Evolutionary conservation across 2,888 invertebrate species (phyloP).

Genomic region (Epiperipatus broadwayi): DNA sequence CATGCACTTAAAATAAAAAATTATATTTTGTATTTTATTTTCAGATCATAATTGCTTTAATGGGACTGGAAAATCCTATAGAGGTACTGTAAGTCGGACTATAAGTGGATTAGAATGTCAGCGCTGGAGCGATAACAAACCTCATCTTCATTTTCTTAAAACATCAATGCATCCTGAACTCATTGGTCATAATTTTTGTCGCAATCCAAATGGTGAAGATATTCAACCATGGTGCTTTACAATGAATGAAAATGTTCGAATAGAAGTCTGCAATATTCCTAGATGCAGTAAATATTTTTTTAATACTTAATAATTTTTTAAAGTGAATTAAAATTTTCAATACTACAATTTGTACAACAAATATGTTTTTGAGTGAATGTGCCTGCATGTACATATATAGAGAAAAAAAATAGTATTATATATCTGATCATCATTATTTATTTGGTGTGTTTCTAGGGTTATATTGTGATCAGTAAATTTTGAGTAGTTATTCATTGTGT

Average conservation of each 20-base stretch:
- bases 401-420: not conserved
- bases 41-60: slow-evolving; percentile 65
- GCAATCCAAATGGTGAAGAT: slow-evolving; percentile 68
- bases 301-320: slow-evolving; percentile 1
- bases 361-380: too few relatives aligned
- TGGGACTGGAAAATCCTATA: slow-evolving; percentile 47
- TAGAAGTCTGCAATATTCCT: slow-evolving; percentile 65
- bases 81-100: slow-evolving; percentile 43
- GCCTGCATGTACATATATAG: too few relatives aligned
- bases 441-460: too few relatives aligned
- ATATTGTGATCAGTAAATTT: too few relatives aligned
- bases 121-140: slow-evolving; percentile 45
- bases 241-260: slow-evolving; percentile 42
- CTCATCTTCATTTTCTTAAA: slow-evolving; percentile 48
- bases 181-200: slow-evolving; percentile 66
- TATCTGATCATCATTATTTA: not conserved
- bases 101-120: slow-evolving; percentile 45
- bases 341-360: too few relatives aligned
- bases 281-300: slow-evolving; percentile 47
- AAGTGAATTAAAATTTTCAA: too few relatives aligned
- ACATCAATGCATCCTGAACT: slow-evolving; percentile 63
- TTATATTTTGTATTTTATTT: slow-evolving; percentile 15
- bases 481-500: too few relatives aligned
- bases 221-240: slow-evolving; percentile 69
- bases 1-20: too few relatives aligned